These are phyloP conservation scores for Mellilla xanthometata DNA, from an alignment of 2,888 invertebrate species.

Conservation along the genomic window DNA sequence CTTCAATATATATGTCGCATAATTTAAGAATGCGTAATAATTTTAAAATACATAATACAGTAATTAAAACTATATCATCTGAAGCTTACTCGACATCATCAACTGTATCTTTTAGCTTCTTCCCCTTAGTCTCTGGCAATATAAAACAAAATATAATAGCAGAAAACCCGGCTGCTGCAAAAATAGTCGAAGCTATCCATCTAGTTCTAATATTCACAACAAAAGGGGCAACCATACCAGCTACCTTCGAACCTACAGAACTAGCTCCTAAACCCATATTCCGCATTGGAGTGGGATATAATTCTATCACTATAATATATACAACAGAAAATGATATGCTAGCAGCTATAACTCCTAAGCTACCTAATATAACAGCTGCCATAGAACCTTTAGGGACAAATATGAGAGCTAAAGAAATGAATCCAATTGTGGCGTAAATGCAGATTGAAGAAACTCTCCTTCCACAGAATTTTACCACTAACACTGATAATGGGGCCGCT, in stretches of 20 bases:
- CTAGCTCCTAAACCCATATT: constrained; percentile 54
- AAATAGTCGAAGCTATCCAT: constrained; percentile 52
- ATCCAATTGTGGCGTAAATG: constrained; percentile 31
- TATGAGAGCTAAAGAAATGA: constrained; percentile 40
- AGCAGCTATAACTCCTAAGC: constrained; percentile 37
- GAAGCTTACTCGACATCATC: constrained; percentile 28
- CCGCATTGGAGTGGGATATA: constrained; percentile 59
- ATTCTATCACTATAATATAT: constrained; percentile 49
- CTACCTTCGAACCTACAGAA: constrained; percentile 48
- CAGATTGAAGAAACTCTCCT: constrained; percentile 40
- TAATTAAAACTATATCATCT: background rate
- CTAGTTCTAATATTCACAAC: constrained; percentile 45
- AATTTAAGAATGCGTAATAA: too few relatives aligned
- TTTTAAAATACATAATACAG: too few relatives aligned
- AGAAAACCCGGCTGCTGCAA: constrained; percentile 47
- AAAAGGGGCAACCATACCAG: constrained; percentile 56
- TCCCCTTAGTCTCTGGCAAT: constrained; percentile 58
- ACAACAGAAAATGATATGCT: constrained; percentile 37
- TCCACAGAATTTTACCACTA: constrained; percentile 44
- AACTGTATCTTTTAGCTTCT: constrained; percentile 49
- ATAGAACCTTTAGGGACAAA: constrained; percentile 42
- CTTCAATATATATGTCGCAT: too few relatives aligned
- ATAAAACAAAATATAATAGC: constrained; percentile 44
- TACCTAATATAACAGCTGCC: constrained; percentile 37
- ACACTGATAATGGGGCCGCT: constrained; percentile 34